Evolutionary conservation across 2,888 invertebrate genomes (phyloP).

Genomic region (Hypsopygia costalis): DNA sequence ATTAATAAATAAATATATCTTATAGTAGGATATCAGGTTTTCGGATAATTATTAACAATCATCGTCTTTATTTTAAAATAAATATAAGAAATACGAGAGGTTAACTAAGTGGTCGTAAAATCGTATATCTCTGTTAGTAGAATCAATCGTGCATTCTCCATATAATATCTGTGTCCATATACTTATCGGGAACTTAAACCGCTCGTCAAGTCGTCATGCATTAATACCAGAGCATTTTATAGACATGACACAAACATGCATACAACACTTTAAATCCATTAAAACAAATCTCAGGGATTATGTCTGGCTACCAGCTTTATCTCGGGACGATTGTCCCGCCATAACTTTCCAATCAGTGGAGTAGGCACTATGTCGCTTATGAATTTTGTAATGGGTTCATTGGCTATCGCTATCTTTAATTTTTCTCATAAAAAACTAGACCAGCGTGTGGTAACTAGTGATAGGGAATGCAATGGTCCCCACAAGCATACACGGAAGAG

Average conservation of each 20-base stretch:
- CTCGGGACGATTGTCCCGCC: constrained; percentile 41
- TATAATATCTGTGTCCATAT: too few relatives aligned
- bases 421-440: constrained; percentile 30
- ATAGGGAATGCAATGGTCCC: background rate
- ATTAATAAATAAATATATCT: too few relatives aligned
- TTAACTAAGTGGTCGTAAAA: background rate
- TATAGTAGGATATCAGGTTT: too few relatives aligned
- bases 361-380: constrained; percentile 33
- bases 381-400: constrained; percentile 48
- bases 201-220: constrained; percentile 30
- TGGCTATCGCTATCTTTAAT: constrained; percentile 39
- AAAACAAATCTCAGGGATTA: constrained; percentile 58
- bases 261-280: constrained; percentile 66
- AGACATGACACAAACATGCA: constrained; percentile 56
- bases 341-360: constrained; percentile 45
- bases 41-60: too few relatives aligned
- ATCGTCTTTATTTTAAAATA: too few relatives aligned
- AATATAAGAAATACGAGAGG: too few relatives aligned
- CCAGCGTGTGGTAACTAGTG: constrained; percentile 8
- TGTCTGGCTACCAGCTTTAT: constrained; percentile 49
- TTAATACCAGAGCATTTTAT: constrained; percentile 44
- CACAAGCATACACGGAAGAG: background rate
- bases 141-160: background rate
- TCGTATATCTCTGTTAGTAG: background rate
- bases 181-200: constrained; percentile 16